phyloP scores from a whole-genome alignment of 2,888 invertebrate genomes.

The Gymnocheta viridis region DNA sequence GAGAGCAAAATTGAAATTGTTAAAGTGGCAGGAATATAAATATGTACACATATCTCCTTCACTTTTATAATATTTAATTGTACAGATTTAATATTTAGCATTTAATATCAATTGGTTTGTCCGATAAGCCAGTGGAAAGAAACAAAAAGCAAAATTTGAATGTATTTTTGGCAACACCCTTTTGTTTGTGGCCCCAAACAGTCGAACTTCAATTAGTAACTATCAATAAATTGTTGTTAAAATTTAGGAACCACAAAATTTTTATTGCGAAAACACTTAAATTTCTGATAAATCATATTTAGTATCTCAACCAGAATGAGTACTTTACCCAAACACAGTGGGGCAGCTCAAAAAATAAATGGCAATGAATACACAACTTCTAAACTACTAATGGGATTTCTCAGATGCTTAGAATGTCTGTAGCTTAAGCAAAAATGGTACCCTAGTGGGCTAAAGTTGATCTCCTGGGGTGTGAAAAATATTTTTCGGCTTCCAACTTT shows the following conservation, averaged over 20 bases:
- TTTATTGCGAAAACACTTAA: neutral
- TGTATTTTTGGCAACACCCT: too few species aligned
- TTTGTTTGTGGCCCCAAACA: neutral
- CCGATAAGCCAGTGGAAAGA: too few species aligned
- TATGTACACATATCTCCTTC: too few species aligned
- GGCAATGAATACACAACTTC: neutral
- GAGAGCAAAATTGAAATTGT: neutral
- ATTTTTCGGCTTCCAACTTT: too few species aligned
- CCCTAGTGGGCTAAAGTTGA: too few species aligned
- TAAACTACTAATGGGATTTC: neutral
- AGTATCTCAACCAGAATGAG: neutral
- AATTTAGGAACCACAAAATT: neutral
- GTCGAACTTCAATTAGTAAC: neutral
- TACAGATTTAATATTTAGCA: neutral
- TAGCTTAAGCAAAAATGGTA: too few species aligned
- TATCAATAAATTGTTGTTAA: neutral
- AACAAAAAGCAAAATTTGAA: too few species aligned
- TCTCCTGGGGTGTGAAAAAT: too few species aligned
- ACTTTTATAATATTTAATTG: neutral
- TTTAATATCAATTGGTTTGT: neutral
- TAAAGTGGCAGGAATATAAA: neutral
- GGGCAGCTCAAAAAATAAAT: neutral
- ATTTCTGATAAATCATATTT: constrained; percentile 36
- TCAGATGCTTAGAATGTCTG: too few species aligned
- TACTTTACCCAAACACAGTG: neutral